Base-by-base conservation (phyloP, 1,140 invertebrate species). In the Microplitis mediator region DNA sequence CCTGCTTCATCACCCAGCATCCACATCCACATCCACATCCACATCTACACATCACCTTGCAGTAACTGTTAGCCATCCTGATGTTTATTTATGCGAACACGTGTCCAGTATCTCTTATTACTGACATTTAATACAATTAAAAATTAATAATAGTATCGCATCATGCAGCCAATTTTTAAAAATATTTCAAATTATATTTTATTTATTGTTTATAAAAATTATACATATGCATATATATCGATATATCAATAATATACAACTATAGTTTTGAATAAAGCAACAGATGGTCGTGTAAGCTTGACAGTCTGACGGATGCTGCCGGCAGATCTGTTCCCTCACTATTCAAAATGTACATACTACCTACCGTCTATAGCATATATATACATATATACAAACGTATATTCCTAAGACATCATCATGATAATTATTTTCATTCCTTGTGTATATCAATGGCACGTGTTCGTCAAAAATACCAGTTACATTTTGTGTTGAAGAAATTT, bases 201-300 rank as follows among this genome's bases (percentile, higher is more conserved):
- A 23, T 23, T 23, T 23, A 23, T 23, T 23, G 2, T 23, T 23
- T 23, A 23, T 23, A 23, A 23, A 23, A 0, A 23, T 23, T n/a
- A n/a, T n/a, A n/a, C n/a, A n/a, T n/a, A n/a, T n/a, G n/a, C n/a
- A n/a, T n/a, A n/a, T n/a, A n/a, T n/a, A n/a, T n/a, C 34, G 14
- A 56, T 6, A 52, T n/a, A 54, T 51, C 64, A 52, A 54, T 32
- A 45, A 51, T 50, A 35, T 45, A 45, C 39, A 54, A 35, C 66
- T 62, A 72, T 66, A 68, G 71, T 71, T 72, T 64, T 64, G 64
- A 71, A 67, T 66, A 63, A 78, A 81, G 78, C 80, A 82, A 82
- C 80, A 82, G 80, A 80, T 82, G 80, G 79, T 77, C 78, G 76
- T 34, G 68, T 23, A 23, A 51, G 64, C 39, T 67, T 67, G 16